phyloP scores from a whole-genome alignment of 2,113 vertebrate genomes.

The Agelaius phoeniceus region DNA sequence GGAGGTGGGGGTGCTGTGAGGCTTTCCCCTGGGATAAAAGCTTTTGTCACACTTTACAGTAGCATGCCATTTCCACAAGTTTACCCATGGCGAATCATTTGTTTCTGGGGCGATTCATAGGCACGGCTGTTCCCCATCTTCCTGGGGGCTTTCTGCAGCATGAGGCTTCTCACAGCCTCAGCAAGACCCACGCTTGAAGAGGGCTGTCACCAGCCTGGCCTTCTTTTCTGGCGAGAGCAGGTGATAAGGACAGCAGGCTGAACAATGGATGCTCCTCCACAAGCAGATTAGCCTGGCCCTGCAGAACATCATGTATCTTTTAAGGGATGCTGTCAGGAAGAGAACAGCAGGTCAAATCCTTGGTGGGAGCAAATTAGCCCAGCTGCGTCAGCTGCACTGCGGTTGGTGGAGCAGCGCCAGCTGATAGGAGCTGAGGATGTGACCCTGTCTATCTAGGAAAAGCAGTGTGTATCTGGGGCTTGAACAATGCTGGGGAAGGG shows the following conservation, averaged over 20 bases:
- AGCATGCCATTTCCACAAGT: background rate
- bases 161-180: background rate
- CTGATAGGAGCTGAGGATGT: background rate
- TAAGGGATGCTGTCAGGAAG: constrained; percentile 19
- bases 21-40: constrained; percentile 6
- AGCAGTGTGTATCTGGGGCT: background rate
- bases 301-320: constrained; percentile 23
- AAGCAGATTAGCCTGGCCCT: constrained; percentile 27
- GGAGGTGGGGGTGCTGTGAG: background rate
- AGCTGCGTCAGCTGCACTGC: background rate
- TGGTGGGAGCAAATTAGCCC: background rate
- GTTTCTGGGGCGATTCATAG: constrained; percentile 43
- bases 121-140: background rate
- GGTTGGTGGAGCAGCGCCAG: background rate
- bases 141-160: background rate
- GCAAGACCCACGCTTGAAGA: background rate
- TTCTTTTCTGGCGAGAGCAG: background rate
- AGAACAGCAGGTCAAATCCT: background rate
- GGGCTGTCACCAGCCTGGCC: background rate
- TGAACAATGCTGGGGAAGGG: background rate
- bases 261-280: constrained; percentile 4
- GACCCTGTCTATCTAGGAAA: background rate
- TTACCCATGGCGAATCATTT: constrained; percentile 11
- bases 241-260: background rate
- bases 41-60: constrained; percentile 25